A percentile compares a stretch with the other conserved stretches of the same genome.
phyloP scores from a whole-genome alignment of 2,797 vertebrate genomes.

The Microcaecilia unicolor region DNA sequence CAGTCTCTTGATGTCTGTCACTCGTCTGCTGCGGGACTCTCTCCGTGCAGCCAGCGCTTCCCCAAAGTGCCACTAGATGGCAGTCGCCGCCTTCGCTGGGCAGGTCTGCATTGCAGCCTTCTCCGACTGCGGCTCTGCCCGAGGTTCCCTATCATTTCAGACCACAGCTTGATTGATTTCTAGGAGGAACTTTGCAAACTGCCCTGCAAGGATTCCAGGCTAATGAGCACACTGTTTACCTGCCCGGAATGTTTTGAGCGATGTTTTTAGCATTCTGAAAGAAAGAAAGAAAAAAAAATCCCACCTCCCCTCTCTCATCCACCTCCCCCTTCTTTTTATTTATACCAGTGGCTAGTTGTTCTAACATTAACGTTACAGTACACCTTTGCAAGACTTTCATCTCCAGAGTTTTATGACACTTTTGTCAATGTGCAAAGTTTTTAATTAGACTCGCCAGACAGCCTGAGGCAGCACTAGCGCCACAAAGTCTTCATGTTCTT shows the following conservation, averaged over 20 bases:
- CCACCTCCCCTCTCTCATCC: constrained; percentile 17
- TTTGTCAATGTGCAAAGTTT: constrained; percentile 90
- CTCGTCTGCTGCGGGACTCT: neutral
- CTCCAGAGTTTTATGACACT: constrained; percentile 88
- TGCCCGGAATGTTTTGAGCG: constrained; percentile 50
- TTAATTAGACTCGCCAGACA: constrained; percentile 95
- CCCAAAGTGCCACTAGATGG: constrained; percentile 46
- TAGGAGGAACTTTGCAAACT: constrained; percentile 1
- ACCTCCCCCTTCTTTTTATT: constrained; percentile 23
- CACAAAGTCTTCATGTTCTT: constrained; percentile 72
- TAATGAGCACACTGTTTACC: constrained; percentile 36
- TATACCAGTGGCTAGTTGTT: constrained; percentile 68
- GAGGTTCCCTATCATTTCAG: constrained; percentile 14
- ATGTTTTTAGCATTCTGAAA: constrained; percentile 32
- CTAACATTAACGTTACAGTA: constrained; percentile 69
- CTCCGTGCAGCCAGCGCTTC: neutral
- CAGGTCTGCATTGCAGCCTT: too few species aligned
- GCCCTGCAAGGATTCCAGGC: neutral
- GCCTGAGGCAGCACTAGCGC: constrained; percentile 93
- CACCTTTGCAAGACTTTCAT: constrained; percentile 87
- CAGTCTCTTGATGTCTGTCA: neutral
- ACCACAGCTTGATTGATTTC: neutral
- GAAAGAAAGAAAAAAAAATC: too few species aligned
- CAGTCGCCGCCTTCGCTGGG: constrained; percentile 27
- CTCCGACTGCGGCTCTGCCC: neutral